Evolutionary conservation across 2,113 vertebrate genomes (phyloP).

Genomic region (Empidonax traillii): DNA sequence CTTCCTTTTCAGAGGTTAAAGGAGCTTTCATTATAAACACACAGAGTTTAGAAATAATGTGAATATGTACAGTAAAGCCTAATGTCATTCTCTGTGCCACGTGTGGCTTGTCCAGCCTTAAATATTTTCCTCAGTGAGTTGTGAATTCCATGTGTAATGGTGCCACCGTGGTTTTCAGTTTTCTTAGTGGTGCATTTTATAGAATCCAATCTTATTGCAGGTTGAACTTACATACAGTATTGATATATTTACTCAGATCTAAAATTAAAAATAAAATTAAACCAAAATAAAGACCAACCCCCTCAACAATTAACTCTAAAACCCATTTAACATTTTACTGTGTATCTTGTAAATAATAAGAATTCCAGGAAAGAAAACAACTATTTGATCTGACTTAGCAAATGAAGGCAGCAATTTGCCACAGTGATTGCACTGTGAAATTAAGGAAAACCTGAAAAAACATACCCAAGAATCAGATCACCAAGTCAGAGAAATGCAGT

Average conservation of each 20-base stretch:
- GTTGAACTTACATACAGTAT: neutral
- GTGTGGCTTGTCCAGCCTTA: neutral
- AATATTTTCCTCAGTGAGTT: neutral
- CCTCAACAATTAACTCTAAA: neutral
- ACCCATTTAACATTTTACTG: neutral
- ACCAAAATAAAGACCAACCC: neutral
- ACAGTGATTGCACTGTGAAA: neutral
- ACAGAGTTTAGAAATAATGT: neutral
- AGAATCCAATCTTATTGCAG: neutral
- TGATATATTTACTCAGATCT: neutral
- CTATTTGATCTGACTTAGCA: neutral
- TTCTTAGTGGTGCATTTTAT: neutral
- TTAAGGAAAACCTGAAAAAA: neutral
- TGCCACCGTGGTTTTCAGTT: rapidly evolving
- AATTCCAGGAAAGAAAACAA: neutral
- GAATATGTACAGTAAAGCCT: neutral
- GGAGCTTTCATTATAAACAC: neutral
- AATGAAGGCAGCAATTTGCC: neutral
- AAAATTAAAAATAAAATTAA: neutral
- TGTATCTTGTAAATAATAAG: neutral
- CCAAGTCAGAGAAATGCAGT: neutral
- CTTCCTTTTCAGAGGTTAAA: neutral
- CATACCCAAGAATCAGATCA: neutral
- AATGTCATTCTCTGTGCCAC: neutral
- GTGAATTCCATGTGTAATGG: neutral